phyloP scores from a whole-genome alignment of 2,113 vertebrate species.

The Chaenocephalus aceratus region DNA sequence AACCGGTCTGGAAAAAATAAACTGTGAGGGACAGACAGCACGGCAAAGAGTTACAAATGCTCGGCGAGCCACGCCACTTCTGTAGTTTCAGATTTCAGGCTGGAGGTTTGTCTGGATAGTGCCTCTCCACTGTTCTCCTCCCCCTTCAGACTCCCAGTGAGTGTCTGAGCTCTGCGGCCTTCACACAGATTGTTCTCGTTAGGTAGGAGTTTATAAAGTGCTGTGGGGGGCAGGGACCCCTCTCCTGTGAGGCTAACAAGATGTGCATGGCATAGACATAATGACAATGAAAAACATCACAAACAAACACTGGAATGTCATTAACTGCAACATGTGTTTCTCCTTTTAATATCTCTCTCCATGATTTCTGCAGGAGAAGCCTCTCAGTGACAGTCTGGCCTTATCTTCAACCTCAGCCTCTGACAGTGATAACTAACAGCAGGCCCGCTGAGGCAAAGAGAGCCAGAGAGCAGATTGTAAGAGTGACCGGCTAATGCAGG shows the following conservation, averaged over 20 bases:
- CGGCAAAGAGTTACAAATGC: slow-evolving; percentile 35
- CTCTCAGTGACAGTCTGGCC: slow-evolving; percentile 8
- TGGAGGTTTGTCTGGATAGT: slow-evolving; percentile 68
- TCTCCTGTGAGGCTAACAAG: slow-evolving; percentile 46
- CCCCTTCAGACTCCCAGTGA: slow-evolving; percentile 57
- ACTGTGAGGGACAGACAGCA: slow-evolving; percentile 10
- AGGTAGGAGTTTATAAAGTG: slow-evolving; percentile 82
- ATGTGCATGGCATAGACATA: slow-evolving; percentile 22
- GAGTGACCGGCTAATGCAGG: slow-evolving; percentile 61
- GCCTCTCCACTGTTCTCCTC: slow-evolving; percentile 57
- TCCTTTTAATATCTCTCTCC: not conserved
- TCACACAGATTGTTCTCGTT: slow-evolving; percentile 94
- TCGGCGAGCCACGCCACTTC: slow-evolving; percentile 51
- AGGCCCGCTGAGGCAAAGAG: slow-evolving; percentile 14
- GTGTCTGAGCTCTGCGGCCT: slow-evolving; percentile 65
- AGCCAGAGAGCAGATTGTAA: slow-evolving; percentile 37
- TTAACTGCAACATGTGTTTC: not conserved
- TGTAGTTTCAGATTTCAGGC: slow-evolving; percentile 74
- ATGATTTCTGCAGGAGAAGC: not conserved
- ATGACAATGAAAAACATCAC: not conserved
- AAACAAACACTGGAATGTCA: not conserved
- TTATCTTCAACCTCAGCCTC: slow-evolving; percentile 1
- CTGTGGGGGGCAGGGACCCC: slow-evolving; percentile 72
- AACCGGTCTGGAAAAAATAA: slow-evolving; percentile 49
- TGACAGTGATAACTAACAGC: slow-evolving; percentile 24